Conservation (phyloP, 2,113 vertebrate species). For the Xiphophorus hellerii region DNA sequence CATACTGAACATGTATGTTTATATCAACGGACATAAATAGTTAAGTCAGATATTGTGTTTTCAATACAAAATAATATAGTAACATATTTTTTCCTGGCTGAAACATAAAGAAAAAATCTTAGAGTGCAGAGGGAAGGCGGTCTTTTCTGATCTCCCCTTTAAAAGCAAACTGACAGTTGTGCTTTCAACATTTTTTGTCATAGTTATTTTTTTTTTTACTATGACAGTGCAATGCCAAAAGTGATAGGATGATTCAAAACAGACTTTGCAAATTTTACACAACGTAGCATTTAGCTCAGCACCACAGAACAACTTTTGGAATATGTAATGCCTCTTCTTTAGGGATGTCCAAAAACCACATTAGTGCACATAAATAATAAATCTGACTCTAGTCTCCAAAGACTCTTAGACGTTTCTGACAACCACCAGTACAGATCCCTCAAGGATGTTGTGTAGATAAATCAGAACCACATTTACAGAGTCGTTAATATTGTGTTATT, state of each 20-base stretch:
- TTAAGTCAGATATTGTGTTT: background rate
- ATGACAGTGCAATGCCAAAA: background rate
- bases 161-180: background rate
- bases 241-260: constrained; percentile 24
- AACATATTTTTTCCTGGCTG: background rate
- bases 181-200: constrained; percentile 10
- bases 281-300: constrained; percentile 6
- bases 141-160: background rate
- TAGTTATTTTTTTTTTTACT: background rate
- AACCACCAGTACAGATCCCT: constrained; percentile 14
- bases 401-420: constrained; percentile 24
- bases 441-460: constrained; percentile 15
- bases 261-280: constrained; percentile 5
- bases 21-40: background rate
- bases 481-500: background rate
- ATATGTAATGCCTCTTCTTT: constrained; percentile 35
- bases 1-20: background rate
- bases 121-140: background rate
- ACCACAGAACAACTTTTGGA: constrained; percentile 18
- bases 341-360: constrained; percentile 57
- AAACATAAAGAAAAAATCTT: background rate
- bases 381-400: constrained; percentile 27
- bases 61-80: background rate
- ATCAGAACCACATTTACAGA: background rate
- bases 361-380: constrained; percentile 66